These are phyloP conservation scores for Anthophora plumipes DNA, from an alignment of 2,888 invertebrate genomes.

Conservation along the genomic window DNA sequence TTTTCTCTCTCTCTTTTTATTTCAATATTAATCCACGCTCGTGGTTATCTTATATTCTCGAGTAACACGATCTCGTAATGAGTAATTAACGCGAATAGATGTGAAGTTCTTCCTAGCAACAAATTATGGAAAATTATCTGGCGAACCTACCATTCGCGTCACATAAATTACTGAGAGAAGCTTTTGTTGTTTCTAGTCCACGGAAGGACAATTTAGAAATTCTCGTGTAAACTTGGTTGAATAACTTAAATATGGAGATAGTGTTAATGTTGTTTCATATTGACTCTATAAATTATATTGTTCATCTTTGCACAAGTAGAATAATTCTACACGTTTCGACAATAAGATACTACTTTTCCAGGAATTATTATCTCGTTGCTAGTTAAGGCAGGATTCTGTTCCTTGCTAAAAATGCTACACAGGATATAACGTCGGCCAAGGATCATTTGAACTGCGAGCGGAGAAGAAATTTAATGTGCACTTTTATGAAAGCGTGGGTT, in stretches of 20 bases:
- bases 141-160: slow-evolving; percentile 13
- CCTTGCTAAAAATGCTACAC: background rate
- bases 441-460: background rate
- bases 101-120: background rate
- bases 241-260: background rate
- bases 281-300: no score
- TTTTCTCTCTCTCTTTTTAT: slow-evolving; percentile 28
- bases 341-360: no score
- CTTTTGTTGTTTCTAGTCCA: slow-evolving; percentile 2
- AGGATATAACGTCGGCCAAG: background rate
- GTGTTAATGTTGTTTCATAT: background rate
- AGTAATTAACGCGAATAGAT: slow-evolving; percentile 40
- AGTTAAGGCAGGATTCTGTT: background rate
- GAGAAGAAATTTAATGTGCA: slow-evolving; percentile 13
- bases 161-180: slow-evolving; percentile 11
- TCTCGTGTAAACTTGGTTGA: background rate
- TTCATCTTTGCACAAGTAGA: no score
- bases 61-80: background rate
- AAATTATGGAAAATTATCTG: slow-evolving; percentile 43
- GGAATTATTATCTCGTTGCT: no score
- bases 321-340: no score
- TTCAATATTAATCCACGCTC: slow-evolving; percentile 23
- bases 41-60: slow-evolving; percentile 10
- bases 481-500: slow-evolving; percentile 34
- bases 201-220: background rate